Base-by-base conservation (phyloP, 1,140 invertebrate genomes). In the Drosophila equinoxialis region DNA sequence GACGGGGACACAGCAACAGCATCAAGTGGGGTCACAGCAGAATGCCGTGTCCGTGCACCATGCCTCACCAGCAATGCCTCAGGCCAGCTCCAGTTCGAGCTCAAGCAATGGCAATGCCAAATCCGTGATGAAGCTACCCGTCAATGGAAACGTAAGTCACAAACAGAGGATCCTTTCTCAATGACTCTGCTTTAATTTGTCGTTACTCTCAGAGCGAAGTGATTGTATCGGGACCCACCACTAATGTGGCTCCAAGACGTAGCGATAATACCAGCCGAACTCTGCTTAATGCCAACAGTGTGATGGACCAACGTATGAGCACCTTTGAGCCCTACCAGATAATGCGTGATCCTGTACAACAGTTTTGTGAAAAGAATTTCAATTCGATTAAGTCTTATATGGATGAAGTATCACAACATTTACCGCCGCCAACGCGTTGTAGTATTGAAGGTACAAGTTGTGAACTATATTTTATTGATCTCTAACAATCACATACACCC, bases 311-410 rank as follows among this genome's bases (percentile, higher is more conserved):
- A 92, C 93, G 96, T 65, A 96, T 97, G 87, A 96, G 96, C 83
- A 96, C 97, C 30, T 97, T 97, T 92, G 96, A 97, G 91, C 96
- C 96, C 8, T 97, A 96, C 91, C 96, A 95, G 59, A 91, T 94
- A 1, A 97, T 97, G 96, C 91, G 96, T 30, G 97, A 98, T 92
- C 97, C 97, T 1, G 96, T 98, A 14, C 97, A 98, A 90, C 96
- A 98, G 92, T 98, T 98, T 92, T 98, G 97, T 93, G 97, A 98
- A 91, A 98, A 98, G 92, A 97, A 98, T 92, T 93, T 98, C 68
- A 95, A 97, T 79, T 98, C 97, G 92, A 98, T 98, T 54, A 97
- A 97, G 91, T 93, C 94, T 6, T 98, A 97, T 85, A 98, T 98
- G 96, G 95, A 96, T 69, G 97, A 97, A 90, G 94, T 98, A 1